These are phyloP conservation scores for Microcebus lehilahytsara DNA, from an alignment of 2,113 vertebrate genomes.

Conservation along the genomic window DNA sequence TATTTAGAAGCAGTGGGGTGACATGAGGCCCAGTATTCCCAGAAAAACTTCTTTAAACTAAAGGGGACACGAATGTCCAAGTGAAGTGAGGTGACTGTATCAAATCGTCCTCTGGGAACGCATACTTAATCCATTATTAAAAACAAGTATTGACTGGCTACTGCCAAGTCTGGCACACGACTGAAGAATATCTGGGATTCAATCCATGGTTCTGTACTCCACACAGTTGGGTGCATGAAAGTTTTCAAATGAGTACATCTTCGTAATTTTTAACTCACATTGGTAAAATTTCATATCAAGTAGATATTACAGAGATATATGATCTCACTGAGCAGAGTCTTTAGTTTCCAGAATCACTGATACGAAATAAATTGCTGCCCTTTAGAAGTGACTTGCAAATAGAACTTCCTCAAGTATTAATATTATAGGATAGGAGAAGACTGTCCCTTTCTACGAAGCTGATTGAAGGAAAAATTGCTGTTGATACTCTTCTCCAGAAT, in stretches of 20 bases:
- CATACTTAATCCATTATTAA: not conserved
- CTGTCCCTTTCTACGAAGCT: slow-evolving; percentile 39
- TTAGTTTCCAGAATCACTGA: slow-evolving; percentile 54
- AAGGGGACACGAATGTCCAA: not conserved
- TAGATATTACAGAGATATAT: slow-evolving; percentile 29
- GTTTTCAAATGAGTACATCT: not conserved
- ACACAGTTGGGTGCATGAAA: not conserved
- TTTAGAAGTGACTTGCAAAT: slow-evolving; percentile 62
- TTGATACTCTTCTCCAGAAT: slow-evolving; percentile 47
- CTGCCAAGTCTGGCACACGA: not conserved
- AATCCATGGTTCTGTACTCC: not conserved
- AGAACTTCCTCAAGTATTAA: slow-evolving; percentile 51
- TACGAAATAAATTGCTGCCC: slow-evolving; percentile 62
- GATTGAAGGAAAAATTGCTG: slow-evolving; percentile 47
- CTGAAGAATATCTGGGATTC: not conserved
- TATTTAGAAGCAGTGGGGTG: not conserved
- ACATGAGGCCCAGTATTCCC: not conserved
- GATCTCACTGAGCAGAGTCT: not conserved
- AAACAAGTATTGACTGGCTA: not conserved
- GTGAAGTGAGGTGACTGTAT: not conserved
- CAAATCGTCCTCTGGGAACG: not conserved
- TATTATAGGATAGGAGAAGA: not conserved
- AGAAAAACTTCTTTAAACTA: not conserved
- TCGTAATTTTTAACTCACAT: slow-evolving; percentile 10
- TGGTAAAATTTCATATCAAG: slow-evolving; percentile 22